A percentile compares a stretch with the other conserved stretches of the same genome.
Conservation (phyloP, 2,888 invertebrate species). For the Coelinius sp. region DNA sequence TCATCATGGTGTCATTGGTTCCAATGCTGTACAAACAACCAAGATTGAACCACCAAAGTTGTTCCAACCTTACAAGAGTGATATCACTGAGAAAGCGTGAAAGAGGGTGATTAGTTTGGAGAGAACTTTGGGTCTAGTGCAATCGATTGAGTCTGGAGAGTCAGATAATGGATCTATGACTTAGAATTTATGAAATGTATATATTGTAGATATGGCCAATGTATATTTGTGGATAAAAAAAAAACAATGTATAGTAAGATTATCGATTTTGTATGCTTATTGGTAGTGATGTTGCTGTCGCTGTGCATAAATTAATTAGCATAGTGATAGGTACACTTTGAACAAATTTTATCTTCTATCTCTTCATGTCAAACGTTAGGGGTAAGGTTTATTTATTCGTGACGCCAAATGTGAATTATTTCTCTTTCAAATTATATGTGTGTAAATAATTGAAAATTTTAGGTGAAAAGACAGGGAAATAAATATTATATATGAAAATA, state of each 20-base stretch:
- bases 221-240: background rate
- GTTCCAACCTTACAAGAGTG: slow-evolving; percentile 84
- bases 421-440: background rate
- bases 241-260: slow-evolving; percentile 26
- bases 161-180: background rate
- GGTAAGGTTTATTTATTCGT: slow-evolving; percentile 7
- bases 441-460: background rate
- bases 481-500: slow-evolving; percentile 18
- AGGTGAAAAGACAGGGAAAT: background rate
- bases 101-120: background rate
- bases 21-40: slow-evolving; percentile 46
- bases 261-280: background rate
- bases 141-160: background rate
- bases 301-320: slow-evolving; percentile 40
- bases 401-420: background rate
- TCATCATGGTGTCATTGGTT: slow-evolving; percentile 61
- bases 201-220: slow-evolving; percentile 7
- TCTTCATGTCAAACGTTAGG: background rate
- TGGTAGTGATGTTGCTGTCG: slow-evolving; percentile 30
- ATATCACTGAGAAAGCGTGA: slow-evolving; percentile 66
- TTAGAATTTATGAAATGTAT: slow-evolving; percentile 16
- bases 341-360: background rate
- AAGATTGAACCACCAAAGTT: slow-evolving; percentile 75
- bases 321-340: background rate
- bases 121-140: background rate